Percentiles rank a stretch among this genome's conserved stretches.
These are phyloP conservation scores for Rotaria magnacalcarata DNA, from an alignment of 2,888 invertebrate species.

Conservation along the genomic window DNA sequence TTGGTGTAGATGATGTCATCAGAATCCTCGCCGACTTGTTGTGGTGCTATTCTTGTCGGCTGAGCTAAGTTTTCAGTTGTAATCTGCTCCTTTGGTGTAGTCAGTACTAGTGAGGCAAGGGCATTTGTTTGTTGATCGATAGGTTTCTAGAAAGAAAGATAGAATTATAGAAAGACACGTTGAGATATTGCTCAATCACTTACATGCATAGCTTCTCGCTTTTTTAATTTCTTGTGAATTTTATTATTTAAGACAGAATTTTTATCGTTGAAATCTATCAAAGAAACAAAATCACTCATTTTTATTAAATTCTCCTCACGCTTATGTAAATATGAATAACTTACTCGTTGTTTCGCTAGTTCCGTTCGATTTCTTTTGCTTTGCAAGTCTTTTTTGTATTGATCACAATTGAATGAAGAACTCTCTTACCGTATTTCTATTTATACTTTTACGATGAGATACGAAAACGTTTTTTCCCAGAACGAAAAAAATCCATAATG, in stretches of 20 bases:
- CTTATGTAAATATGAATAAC: neutral
- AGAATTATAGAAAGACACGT: neutral
- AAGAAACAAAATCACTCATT: neutral
- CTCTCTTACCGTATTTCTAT: neutral
- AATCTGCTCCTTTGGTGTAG: neutral
- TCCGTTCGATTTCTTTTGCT: neutral
- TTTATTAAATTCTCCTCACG: neutral
- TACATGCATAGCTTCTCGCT: neutral
- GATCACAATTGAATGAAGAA: neutral
- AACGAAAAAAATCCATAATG: neutral
- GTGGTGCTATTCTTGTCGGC: neutral
- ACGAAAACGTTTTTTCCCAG: neutral
- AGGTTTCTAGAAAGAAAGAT: neutral
- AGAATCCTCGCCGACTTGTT: neutral
- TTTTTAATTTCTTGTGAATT: neutral
- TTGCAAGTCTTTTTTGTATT: neutral
- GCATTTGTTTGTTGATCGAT: neutral
- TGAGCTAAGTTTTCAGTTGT: neutral
- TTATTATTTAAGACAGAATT: neutral
- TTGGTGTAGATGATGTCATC: neutral
- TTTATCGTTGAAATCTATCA: neutral
- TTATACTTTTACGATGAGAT: neutral
- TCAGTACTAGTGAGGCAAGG: neutral
- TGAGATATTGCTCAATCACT: neutral
- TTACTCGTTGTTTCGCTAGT: neutral